phyloP scores from a whole-genome alignment of 2,888 invertebrate genomes.

The Agrochola lychnidis region DNA sequence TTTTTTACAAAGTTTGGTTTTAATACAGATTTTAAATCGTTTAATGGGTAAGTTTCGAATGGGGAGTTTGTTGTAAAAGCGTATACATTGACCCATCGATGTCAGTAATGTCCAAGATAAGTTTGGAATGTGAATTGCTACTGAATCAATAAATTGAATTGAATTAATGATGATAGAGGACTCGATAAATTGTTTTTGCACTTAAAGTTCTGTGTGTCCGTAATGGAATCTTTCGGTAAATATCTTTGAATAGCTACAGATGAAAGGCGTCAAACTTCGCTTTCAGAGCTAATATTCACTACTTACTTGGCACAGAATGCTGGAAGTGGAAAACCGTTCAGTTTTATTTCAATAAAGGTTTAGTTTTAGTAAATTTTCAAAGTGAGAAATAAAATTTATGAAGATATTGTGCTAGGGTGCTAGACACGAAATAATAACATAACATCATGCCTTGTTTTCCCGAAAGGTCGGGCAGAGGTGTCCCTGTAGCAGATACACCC shows the following conservation, averaged over 20 bases:
- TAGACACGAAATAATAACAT: background rate
- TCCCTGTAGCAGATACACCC: too few relatives aligned
- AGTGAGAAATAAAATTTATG: background rate
- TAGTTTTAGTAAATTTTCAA: constrained; percentile 1
- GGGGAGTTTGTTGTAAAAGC: too few relatives aligned
- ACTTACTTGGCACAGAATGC: background rate
- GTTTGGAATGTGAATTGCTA: background rate
- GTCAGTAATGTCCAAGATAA: too few relatives aligned
- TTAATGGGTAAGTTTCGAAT: too few relatives aligned
- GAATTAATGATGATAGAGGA: background rate
- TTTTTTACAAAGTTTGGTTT: too few relatives aligned
- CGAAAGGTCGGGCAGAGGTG: too few relatives aligned
- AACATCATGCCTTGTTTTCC: too few relatives aligned
- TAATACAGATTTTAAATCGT: too few relatives aligned
- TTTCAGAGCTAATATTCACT: constrained; percentile 30
- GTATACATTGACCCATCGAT: too few relatives aligned
- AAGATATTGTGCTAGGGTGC: background rate
- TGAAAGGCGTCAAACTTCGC: constrained; percentile 24
- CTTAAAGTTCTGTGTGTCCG: constrained; percentile 19
- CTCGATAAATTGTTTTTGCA: background rate
- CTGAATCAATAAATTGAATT: background rate
- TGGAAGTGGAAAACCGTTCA: background rate
- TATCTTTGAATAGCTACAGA: constrained; percentile 20
- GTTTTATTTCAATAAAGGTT: constrained; percentile 16
- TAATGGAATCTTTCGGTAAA: background rate